phyloP scores from a whole-genome alignment of 2,797 vertebrate genomes.

The Gymnothorax reevesii region DNA sequence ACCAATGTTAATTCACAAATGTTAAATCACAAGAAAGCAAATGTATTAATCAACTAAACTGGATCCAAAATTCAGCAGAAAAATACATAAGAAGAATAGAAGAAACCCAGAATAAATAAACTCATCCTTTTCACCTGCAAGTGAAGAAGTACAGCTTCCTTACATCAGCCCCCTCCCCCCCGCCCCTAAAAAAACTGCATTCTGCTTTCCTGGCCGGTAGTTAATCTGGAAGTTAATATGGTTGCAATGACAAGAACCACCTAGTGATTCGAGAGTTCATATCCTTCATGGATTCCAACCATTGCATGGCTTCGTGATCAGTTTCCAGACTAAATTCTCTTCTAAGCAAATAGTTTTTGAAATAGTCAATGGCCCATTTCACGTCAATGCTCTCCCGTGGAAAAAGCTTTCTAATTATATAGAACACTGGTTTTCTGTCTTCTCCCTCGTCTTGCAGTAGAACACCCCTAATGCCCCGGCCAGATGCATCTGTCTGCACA shows the following conservation, averaged over 20 bases:
- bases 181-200: too few species aligned
- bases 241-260: background rate
- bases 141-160: too few species aligned
- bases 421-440: background rate
- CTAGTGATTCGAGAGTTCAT: background rate
- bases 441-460: background rate
- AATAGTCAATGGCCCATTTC: background rate
- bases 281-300: background rate
- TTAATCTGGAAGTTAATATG: background rate
- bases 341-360: background rate
- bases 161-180: too few species aligned
- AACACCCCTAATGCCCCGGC: background rate
- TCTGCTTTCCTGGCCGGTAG: too few species aligned
- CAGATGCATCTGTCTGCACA: background rate
- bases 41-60: too few species aligned
- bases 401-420: background rate
- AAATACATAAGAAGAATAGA: too few species aligned
- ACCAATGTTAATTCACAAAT: too few species aligned
- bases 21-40: too few species aligned
- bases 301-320: background rate
- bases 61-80: too few species aligned
- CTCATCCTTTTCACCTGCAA: too few species aligned
- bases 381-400: background rate
- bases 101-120: too few species aligned
- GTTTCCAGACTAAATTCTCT: background rate